These are phyloP conservation scores for Apteryx owenii DNA, from an alignment of 2,113 vertebrate genomes.

Conservation along the genomic window DNA sequence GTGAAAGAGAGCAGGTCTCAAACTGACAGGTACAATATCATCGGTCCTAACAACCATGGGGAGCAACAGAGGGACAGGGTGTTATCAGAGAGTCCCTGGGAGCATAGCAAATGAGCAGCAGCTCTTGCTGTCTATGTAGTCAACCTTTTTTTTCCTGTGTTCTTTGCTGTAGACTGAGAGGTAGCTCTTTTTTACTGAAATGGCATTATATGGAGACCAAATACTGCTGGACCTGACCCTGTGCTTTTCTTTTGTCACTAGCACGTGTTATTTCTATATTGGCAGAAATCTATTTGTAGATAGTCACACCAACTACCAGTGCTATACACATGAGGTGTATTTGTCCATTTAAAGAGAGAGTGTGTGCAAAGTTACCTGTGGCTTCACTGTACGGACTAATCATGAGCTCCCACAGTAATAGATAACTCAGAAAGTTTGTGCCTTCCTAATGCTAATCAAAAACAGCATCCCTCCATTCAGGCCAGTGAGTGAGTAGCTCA, in stretches of 20 bases:
- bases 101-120: neutral
- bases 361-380: neutral
- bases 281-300: neutral
- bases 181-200: neutral
- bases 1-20: neutral
- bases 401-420: fast-evolving
- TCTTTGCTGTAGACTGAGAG: neutral
- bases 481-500: neutral
- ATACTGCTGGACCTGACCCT: neutral
- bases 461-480: neutral
- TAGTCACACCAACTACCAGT: fast-evolving
- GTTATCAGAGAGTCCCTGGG: fast-evolving
- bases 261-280: neutral
- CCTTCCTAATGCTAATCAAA: neutral
- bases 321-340: neutral
- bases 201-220: neutral
- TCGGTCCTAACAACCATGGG: neutral
- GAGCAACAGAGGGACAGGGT: neutral
- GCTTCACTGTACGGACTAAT: neutral
- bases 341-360: neutral
- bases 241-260: neutral
- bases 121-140: neutral
- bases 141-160: no score
- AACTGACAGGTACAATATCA: no score
- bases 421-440: neutral